Base-by-base conservation (phyloP, 1,140 invertebrate species). In the Drosophila bipectinata region DNA sequence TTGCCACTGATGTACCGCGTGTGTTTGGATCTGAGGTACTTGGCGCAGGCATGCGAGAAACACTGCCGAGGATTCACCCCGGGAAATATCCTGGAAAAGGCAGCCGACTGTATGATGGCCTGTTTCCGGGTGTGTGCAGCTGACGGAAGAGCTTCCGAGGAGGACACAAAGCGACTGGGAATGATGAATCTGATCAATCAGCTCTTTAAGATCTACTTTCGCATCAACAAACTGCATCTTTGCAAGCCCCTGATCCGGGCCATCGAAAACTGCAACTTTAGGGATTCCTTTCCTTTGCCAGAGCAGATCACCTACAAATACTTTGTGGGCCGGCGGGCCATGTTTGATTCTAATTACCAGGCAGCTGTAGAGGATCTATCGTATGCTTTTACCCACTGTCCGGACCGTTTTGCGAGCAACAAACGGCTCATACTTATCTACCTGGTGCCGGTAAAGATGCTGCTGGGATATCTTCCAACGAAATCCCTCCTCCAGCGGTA, bases 261-360 rank as follows among this genome's bases (percentile, higher is more conserved):
- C 2, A 99, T 99, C 76, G 98, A 99, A 75, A 97, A 97, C 26
- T 96, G 96, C 12, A 94, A 95, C 1, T 96, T 97, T 48, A 98
- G 98, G 92, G 97, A 98, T 49, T 94, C 95, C 59, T 99, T 98
- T 92, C 95, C 96, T 34, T 91, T 97, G 60, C 95, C 95, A 24
- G 96, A 97, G 93, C 97, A 98, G 91, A 96, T 98, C 44, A 99
- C 98, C 0, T 99, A 99, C 91, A 97, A 96, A 85, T 99, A 99
- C 93, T 99, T 98, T 93, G 97, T 99, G 14, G 98, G 98, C 2
- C 93, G 98, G 5, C 99, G 99, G 92, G 96, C 97, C 2, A 99
- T 99, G 97, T 99, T 99, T 92, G 98, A 99, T 92, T 98, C 97
- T 72, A 97, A 99, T 91, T 99, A 98, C 90, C 96, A 96, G 92